Evolutionary conservation across 2,113 vertebrate species (phyloP).

Genomic region (Cyanocitta stelleri): DNA sequence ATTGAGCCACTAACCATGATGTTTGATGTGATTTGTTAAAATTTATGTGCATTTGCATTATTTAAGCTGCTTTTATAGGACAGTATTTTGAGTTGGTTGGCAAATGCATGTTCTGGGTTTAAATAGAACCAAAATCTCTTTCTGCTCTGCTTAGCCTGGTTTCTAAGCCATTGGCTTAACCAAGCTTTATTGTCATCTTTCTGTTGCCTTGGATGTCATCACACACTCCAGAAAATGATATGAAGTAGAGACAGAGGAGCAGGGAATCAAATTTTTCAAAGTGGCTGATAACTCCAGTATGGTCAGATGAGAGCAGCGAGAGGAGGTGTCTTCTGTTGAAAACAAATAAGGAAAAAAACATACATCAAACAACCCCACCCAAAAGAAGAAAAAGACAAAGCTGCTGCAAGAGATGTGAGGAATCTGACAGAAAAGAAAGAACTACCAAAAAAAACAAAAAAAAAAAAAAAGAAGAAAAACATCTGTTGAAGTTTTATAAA

Average conservation of each 20-base stretch:
- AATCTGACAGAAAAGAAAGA: not conserved
- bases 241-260: not conserved
- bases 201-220: not conserved
- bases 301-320: not conserved
- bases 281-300: not conserved
- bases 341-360: not conserved
- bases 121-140: not conserved
- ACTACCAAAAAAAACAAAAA: not conserved
- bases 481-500: not conserved
- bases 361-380: not conserved
- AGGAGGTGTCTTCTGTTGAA: not conserved
- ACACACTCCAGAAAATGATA: not conserved
- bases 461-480: too few species aligned
- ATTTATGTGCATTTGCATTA: not conserved
- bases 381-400: not conserved
- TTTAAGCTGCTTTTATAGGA: not conserved
- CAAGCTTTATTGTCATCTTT: not conserved
- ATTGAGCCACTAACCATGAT: fast-evolving
- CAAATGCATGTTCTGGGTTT: not conserved
- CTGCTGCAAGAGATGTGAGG: not conserved
- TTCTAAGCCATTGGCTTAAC: not conserved
- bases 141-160: not conserved
- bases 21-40: not conserved
- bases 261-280: not conserved
- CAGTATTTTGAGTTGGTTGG: not conserved